Evolutionary conservation across 2,888 invertebrate species (phyloP).

Genomic region (Catocala sponsa): DNA sequence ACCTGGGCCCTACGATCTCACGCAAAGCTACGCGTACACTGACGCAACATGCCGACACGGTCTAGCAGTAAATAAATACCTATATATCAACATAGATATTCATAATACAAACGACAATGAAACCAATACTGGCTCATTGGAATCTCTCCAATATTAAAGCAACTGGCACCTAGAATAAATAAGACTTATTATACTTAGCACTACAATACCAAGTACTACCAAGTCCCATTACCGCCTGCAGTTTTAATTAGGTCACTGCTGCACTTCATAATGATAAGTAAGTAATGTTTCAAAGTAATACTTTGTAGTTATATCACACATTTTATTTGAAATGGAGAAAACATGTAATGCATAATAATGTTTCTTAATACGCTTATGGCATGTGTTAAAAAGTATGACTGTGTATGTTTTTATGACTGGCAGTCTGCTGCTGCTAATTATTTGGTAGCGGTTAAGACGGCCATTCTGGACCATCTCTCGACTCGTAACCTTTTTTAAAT

Average conservation of each 20-base stretch:
- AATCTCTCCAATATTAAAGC: constrained; percentile 2
- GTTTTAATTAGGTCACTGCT: constrained; percentile 11
- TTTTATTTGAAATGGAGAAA: constrained; percentile 1
- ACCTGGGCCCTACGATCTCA: no score
- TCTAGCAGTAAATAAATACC: no score
- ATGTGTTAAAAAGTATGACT: no score
- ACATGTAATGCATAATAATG: constrained; percentile 4
- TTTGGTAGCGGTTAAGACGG: no score
- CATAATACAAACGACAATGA: background rate
- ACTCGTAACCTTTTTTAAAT: no score
- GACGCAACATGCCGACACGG: no score
- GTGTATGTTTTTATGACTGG: no score
- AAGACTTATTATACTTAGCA: constrained; percentile 7
- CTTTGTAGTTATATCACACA: constrained; percentile 3
- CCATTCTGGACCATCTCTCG: no score
- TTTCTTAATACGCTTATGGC: no score
- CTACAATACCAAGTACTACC: constrained; percentile 6
- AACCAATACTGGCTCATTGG: constrained; percentile 1
- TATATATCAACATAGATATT: background rate
- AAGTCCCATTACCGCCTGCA: constrained; percentile 7
- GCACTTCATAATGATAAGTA: constrained; percentile 6
- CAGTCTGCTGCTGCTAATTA: no score
- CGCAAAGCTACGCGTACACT: no score
- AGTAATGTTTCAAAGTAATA: constrained; percentile 2
- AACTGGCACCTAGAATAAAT: constrained; percentile 10